phyloP scores from a whole-genome alignment of 2,888 invertebrate genomes.

The Anoplius nigerrimus region DNA sequence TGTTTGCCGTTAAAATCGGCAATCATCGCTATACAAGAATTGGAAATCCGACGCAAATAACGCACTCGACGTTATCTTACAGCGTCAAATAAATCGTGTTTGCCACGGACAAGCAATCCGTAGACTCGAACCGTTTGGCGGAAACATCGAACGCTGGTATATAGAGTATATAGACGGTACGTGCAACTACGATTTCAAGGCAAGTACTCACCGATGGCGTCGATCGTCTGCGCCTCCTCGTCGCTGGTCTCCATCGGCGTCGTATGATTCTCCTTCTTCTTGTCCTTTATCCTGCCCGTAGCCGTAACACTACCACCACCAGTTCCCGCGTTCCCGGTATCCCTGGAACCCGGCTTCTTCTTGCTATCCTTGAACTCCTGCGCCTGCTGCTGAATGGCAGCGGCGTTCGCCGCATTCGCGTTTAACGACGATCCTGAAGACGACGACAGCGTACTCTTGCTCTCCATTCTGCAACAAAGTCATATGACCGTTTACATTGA shows the following conservation, averaged over 20 bases:
- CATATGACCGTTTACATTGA: too few relatives aligned
- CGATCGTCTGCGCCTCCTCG: slow-evolving; percentile 75
- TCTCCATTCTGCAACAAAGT: slow-evolving; percentile 59
- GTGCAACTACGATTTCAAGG: too few relatives aligned
- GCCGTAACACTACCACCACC: slow-evolving; percentile 50
- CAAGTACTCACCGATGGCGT: slow-evolving; percentile 68
- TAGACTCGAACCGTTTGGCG: too few relatives aligned
- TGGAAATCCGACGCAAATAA: too few relatives aligned
- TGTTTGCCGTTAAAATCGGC: too few relatives aligned
- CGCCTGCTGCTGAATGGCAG: slow-evolving; percentile 45
- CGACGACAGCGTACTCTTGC: slow-evolving; percentile 60
- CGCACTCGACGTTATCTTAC: too few relatives aligned
- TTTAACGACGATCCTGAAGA: slow-evolving; percentile 53
- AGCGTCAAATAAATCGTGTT: too few relatives aligned
- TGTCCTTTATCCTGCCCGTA: slow-evolving; percentile 67
- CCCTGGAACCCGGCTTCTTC: slow-evolving; percentile 57
- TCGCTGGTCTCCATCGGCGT: slow-evolving; percentile 78
- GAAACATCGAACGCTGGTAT: too few relatives aligned
- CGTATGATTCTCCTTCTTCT: slow-evolving; percentile 75
- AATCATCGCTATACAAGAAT: too few relatives aligned
- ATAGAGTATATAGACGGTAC: too few relatives aligned
- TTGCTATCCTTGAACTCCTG: slow-evolving; percentile 64
- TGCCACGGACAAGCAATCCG: too few relatives aligned
- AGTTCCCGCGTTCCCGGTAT: slow-evolving; percentile 26
- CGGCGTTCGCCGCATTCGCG: slow-evolving; percentile 41